Base-by-base conservation (phyloP, 2,113 vertebrate genomes). In the Laterallus jamaicensis region DNA sequence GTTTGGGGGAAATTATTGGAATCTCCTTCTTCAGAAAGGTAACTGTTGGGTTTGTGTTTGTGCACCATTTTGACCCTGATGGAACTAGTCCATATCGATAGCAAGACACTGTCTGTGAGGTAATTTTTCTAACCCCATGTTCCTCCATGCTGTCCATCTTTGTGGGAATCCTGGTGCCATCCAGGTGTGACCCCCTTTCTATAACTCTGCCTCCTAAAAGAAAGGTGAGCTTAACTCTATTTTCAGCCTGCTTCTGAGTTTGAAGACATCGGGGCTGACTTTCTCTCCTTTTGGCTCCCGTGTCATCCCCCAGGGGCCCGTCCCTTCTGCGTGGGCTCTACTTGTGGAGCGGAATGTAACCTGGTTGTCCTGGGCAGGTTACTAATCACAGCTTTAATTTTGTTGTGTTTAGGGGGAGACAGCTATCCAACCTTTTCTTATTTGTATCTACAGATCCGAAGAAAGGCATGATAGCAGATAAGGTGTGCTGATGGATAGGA, bases 311-410 rank as follows among this genome's bases (percentile, higher is more conserved):
- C 47, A n/a, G 85, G 91, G 95, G 94, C 93, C 69, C 92, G 85
- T 82, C 81, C 55, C 84, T 96, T 55, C 94, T 76, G 58, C 90
- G 50, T 4, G 32, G 86, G 62, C 68, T 83, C 70, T 78, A 9
- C 49, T 19, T 12, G 52, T 25, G 89, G 90, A 24, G 10, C 74
- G 82, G 89, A 93, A 94, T 90, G 89, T 84, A 95, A 94, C 93
- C 87, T 92, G 90, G 66, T 76, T 97, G 94, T 92, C 79, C 76
- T 76, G 82, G 90, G 68, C 83, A 97, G 97, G 97, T 95, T 94
- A 83, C 96, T 97, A 98, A 97, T 98, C 97, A 95, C 94, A 92
- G 80, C 88, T 97, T 98, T 97, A 98, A 97, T 98, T 98, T 95
- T 95, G 95, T 97, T 98, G 97, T 97, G 95, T 95, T 98, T 97